Base-by-base conservation (phyloP, 2,797 vertebrate species). In the Trichosurus vulpecula region DNA sequence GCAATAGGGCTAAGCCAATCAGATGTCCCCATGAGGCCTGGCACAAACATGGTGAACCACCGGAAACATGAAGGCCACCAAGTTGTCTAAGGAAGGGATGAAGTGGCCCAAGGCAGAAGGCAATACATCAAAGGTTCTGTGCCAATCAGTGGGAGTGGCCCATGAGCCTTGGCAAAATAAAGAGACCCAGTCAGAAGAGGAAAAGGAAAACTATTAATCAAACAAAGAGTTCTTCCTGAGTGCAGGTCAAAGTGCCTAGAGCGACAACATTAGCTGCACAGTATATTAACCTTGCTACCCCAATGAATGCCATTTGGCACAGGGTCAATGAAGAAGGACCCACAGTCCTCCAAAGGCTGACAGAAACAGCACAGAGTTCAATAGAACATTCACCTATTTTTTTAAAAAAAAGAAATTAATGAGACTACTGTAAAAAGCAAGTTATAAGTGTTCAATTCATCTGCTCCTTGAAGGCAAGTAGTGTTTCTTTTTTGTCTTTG, bases 191-290 rank as follows among this genome's bases (percentile, higher is more conserved):
- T 47, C 74, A 74, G 61, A 74, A 74, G 74, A 66, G 6, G n/a
- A 22, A 41, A 74, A 47, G 74, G 74, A 47, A 81, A 81, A 81
- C 74, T 91, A 55, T 93, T 90, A 97, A 92, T 61, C 92, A 96
- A 57, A 51, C 90, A 53, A 61, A 92, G 93, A 11, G 35, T 52
- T 91, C 30, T 92, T 93, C 56, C 52, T 89, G 95, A 95, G 91
- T 54, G 58, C 31, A 93, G 29, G 51, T 90, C 61, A 90, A n/a
- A n/a, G n/a, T n/a, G n/a, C n/a, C 52, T 53, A 92, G 95, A 95
- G 12, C 66, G 47, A 87, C 93, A 55, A 97, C 53, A 81, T 94
- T 93, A 94, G 96, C 56, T 53, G 93, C 94, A 91, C 94, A 96
- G 93, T 66, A 54, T 92, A 92, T 66, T 90, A 93, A 54, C 56